Conservation (phyloP, 2,797 vertebrate genomes). For the Ptychobarbus kaznakovi region DNA sequence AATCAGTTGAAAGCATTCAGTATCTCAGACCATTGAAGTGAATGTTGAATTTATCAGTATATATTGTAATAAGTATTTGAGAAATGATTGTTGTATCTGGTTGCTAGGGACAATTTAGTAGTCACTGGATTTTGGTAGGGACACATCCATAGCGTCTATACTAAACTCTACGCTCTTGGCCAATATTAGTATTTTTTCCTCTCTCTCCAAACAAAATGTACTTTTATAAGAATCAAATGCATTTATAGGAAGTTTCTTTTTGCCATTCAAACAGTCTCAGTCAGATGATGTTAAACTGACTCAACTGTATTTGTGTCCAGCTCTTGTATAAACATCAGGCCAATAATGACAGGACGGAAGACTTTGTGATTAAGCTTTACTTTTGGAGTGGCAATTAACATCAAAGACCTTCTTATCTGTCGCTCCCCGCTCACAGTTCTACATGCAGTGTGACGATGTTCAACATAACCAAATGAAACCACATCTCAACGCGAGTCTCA, state of each 20-base stretch:
- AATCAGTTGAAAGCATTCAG: too few species aligned
- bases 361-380: constrained; percentile 76
- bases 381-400: constrained; percentile 71
- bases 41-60: too few species aligned
- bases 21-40: too few species aligned
- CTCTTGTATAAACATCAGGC: constrained; percentile 74
- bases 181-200: background rate
- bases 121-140: too few species aligned
- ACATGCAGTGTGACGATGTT: constrained; percentile 1
- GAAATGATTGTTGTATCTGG: too few species aligned
- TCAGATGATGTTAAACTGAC: constrained; percentile 4
- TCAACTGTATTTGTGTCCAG: constrained; percentile 61
- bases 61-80: too few species aligned
- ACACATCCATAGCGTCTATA: too few species aligned
- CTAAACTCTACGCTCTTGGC: too few species aligned
- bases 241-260: background rate
- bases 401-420: constrained; percentile 71
- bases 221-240: background rate
- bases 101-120: too few species aligned
- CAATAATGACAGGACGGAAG: constrained; percentile 80
- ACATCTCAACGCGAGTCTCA: background rate
- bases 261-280: background rate
- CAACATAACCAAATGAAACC: background rate
- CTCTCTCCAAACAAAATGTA: background rate
- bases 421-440: constrained; percentile 1